Percentiles rank a stretch among this genome's conserved stretches.
Conservation (phyloP, 2,888 invertebrate species). For the Ophioninae sp. region DNA sequence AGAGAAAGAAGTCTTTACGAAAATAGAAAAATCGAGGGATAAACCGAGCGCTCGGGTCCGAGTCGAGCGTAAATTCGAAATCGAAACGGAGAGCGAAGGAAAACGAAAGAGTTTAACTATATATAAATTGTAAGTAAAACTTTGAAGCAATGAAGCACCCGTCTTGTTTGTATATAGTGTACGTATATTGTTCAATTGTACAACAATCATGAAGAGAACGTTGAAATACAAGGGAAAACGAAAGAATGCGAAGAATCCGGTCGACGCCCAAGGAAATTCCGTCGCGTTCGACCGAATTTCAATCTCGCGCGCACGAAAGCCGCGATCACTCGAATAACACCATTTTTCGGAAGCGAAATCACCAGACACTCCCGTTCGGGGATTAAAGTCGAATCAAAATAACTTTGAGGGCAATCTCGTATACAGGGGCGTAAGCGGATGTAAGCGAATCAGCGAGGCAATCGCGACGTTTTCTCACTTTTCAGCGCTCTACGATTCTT, state of each 20-base stretch:
- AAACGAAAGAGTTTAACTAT: neutral
- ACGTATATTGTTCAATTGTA: conserved; percentile 48
- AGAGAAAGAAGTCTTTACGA: neutral
- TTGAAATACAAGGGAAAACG: neutral
- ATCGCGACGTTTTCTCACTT: conserved; percentile 15
- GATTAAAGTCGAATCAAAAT: neutral
- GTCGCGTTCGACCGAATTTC: neutral
- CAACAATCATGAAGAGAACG: conserved; percentile 14
- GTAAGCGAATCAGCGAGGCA: neutral
- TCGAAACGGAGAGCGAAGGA: neutral
- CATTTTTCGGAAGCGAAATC: neutral
- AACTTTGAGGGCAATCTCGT: conserved; percentile 5
- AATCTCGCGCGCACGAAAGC: neutral
- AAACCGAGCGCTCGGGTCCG: conserved; percentile 36
- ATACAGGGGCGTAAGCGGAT: neutral
- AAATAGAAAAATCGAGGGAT: conserved; percentile 4
- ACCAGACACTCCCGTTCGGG: neutral
- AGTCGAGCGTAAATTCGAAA: conserved; percentile 35
- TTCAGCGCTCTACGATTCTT: conserved; percentile 51
- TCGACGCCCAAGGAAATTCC: neutral
- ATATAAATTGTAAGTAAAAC: conserved; percentile 34
- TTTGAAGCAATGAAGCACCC: conserved; percentile 43
- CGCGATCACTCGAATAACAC: neutral
- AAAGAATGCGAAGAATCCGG: neutral
- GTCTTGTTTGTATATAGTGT: conserved; percentile 58